These are phyloP conservation scores for Sylvilagus floridanus DNA, from an alignment of 2,797 vertebrate genomes.

Conservation along the genomic window DNA sequence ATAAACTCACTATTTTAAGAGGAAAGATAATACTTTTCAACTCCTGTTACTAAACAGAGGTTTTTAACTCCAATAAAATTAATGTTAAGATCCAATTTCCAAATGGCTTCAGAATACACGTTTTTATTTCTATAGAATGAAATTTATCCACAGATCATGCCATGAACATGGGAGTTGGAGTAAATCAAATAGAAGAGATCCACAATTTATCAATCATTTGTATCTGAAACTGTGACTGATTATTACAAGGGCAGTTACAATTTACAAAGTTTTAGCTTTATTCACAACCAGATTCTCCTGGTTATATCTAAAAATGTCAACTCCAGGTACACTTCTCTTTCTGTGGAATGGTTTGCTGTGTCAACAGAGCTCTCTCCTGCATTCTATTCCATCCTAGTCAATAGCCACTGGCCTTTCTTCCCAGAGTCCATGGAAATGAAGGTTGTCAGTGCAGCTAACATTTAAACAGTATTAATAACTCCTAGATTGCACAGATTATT, in stretches of 20 bases:
- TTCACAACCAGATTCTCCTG: background rate
- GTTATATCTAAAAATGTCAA: background rate
- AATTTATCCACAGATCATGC: background rate
- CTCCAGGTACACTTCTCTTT: background rate
- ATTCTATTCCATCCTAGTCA: background rate
- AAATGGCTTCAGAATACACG: background rate
- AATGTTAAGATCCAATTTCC: background rate
- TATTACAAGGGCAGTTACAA: background rate
- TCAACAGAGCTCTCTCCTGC: background rate
- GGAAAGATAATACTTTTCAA: slow-evolving; percentile 5
- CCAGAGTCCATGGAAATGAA: background rate
- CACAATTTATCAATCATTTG: background rate
- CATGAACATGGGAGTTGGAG: background rate
- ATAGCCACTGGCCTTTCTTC: slow-evolving; percentile 53
- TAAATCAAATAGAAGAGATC: slow-evolving; percentile 52
- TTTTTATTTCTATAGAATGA: background rate
- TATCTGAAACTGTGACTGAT: background rate
- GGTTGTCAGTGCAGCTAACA: background rate
- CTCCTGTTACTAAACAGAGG: background rate
- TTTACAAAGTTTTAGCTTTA: background rate
- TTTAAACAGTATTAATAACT: slow-evolving; percentile 12
- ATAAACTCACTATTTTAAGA: background rate
- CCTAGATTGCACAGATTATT: slow-evolving; percentile 38
- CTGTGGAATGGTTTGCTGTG: background rate
- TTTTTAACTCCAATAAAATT: background rate